Base-by-base conservation (phyloP, 2,888 invertebrate species). In the Crocallis elinguaria region DNA sequence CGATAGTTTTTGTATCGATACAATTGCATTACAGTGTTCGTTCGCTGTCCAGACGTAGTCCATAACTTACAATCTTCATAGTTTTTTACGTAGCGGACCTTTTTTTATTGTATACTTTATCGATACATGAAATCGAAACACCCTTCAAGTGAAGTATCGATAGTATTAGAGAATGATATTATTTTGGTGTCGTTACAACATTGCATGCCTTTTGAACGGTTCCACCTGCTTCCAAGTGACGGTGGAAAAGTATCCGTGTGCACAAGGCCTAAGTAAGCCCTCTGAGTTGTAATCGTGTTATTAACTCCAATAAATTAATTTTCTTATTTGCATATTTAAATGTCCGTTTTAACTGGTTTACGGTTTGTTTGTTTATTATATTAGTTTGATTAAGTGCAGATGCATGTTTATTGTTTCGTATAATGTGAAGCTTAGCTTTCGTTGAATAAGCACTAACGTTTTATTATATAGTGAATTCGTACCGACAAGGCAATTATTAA, bases 281-380 rank as follows among this genome's bases (percentile, higher is more conserved):
- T 5, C 42, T 21, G 9, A 76, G 68, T 65, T 67, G 69, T 82
- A 79, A 78, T 75, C 74, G 75, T 80, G 79, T 81, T 80, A 81
- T 81, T 69, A 77, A 72, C 29, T 21, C 36, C 74, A 80, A 77
- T 82, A 79, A 79, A 84, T 83, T 76, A 64, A 75, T 77, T 75
- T 75, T 66, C 73, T 79, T 76, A 81, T 87, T 84, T 82, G 77
- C 81, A 84, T 85, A n/a, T n/a, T n/a, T n/a, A 79, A 79, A 79
- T 74, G 71, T 75, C 67, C 71, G 70, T 77, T 79, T 73, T 73
- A 80, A 74, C 71, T 72, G 76, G 76, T 77, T 77, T 75, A 81
- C 75, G 70, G 71, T 73, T 72, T 77, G 71, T 76, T 76, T 73
- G 71, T 67, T 68, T 64, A 58, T 57, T 62, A 64, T 68, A 67